phyloP scores from a whole-genome alignment of 1,140 invertebrate genomes.

The Euwallacea similis region DNA sequence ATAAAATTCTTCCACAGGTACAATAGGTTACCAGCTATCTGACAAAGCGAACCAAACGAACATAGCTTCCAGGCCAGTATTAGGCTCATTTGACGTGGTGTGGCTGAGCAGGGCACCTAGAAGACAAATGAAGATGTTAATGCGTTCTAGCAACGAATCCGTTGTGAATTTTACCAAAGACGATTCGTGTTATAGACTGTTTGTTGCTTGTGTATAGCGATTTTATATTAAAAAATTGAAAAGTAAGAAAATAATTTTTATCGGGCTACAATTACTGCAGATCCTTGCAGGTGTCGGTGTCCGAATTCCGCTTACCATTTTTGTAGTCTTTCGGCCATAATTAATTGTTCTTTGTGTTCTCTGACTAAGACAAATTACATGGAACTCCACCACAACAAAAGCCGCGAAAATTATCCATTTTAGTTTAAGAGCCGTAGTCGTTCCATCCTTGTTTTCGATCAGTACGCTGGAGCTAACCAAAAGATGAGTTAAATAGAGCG shows the following conservation, averaged over 20 bases:
- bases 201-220: conserved; percentile 42
- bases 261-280: too few species aligned
- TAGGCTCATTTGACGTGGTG: conserved; percentile 46
- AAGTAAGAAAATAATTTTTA: neutral
- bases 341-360: too few species aligned
- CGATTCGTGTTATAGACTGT: conserved; percentile 45
- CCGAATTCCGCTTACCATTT: too few species aligned
- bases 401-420: too few species aligned
- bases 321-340: too few species aligned
- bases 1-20: conserved; percentile 1
- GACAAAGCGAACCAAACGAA: conserved; percentile 22
- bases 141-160: conserved; percentile 45
- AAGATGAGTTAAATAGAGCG: conserved; percentile 23
- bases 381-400: too few species aligned
- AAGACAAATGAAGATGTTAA: conserved; percentile 39
- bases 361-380: too few species aligned
- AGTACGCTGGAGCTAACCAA: neutral
- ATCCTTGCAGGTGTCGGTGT: too few species aligned
- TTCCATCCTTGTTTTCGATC: too few species aligned
- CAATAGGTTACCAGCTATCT: conserved; percentile 14
- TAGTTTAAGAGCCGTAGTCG: too few species aligned
- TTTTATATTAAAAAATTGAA: neutral
- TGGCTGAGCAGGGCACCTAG: conserved; percentile 40
- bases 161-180: conserved; percentile 45
- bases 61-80: conserved; percentile 31